Conservation (phyloP, 2,797 vertebrate genomes). For the Etheostoma perlongum region DNA sequence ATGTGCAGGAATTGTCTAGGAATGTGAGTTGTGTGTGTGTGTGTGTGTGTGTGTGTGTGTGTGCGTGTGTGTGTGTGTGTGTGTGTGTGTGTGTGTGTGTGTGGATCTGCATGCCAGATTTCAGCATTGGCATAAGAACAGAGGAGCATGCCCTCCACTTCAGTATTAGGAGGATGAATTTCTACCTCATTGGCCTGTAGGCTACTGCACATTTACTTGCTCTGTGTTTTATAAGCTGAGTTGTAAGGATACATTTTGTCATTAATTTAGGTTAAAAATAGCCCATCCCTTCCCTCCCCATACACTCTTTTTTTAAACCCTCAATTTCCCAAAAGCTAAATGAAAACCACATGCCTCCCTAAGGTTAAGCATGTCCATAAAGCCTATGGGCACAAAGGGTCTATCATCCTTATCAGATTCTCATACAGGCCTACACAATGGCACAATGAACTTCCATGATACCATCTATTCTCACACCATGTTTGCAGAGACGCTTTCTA, state of each 20-base stretch:
- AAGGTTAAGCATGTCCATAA: not conserved
- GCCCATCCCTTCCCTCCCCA: too few relatives aligned
- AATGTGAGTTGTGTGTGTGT: slow-evolving; percentile 35
- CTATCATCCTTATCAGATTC: not conserved
- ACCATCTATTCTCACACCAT: slow-evolving; percentile 23
- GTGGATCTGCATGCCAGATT: slow-evolving; percentile 61
- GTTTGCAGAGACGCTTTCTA: slow-evolving; percentile 27
- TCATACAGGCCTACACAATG: slow-evolving; percentile 39
- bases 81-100: not conserved
- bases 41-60: not conserved
- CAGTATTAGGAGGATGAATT: slow-evolving; percentile 3
- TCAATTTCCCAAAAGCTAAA: slow-evolving; percentile 11
- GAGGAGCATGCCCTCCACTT: slow-evolving; percentile 7
- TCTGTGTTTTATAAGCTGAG: slow-evolving; percentile 3
- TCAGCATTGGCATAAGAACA: slow-evolving; percentile 39
- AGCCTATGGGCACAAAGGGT: not conserved
- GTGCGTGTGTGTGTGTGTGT: not conserved
- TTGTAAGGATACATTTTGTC: not conserved
- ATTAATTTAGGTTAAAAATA: not conserved
- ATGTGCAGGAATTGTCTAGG: slow-evolving; percentile 30
- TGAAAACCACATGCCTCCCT: not conserved
- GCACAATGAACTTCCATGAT: slow-evolving; percentile 52
- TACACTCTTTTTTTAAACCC: not conserved
- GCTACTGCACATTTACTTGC: not conserved
- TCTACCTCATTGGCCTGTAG: slow-evolving; percentile 5